Evolutionary conservation across 2,113 vertebrate genomes (phyloP).

Genomic region (Brienomyrus brachyistius): DNA sequence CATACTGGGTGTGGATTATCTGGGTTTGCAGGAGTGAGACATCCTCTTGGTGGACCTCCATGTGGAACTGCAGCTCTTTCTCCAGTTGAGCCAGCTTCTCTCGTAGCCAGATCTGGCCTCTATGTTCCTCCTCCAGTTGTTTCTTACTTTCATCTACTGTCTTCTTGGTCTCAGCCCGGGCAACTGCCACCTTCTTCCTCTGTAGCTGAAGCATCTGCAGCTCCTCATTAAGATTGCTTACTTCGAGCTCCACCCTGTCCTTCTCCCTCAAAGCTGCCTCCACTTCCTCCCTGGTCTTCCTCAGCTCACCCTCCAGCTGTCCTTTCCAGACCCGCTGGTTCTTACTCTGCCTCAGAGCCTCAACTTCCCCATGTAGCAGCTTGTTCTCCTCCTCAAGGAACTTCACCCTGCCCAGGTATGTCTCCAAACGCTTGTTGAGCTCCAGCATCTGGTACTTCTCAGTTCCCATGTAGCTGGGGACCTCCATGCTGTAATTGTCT

Average conservation of each 20-base stretch:
- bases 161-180: slow-evolving; percentile 56
- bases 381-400: slow-evolving; percentile 81
- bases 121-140: slow-evolving; percentile 71
- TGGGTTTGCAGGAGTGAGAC: slow-evolving; percentile 57
- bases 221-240: slow-evolving; percentile 64
- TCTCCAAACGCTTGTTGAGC: slow-evolving; percentile 81
- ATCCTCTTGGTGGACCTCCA: slow-evolving; percentile 73
- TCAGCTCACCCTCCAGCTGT: slow-evolving; percentile 67
- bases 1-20: slow-evolving; percentile 35
- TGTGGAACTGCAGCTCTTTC: slow-evolving; percentile 61
- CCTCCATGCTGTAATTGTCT: slow-evolving; percentile 47
- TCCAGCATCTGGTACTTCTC: slow-evolving; percentile 87
- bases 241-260: slow-evolving; percentile 64
- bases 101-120: slow-evolving; percentile 72
- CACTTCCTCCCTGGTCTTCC: slow-evolving; percentile 56
- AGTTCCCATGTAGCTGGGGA: slow-evolving; percentile 51
- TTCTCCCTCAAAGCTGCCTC: slow-evolving; percentile 68
- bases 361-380: slow-evolving; percentile 66
- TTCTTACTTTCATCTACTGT: slow-evolving; percentile 57
- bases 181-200: slow-evolving; percentile 63
- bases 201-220: slow-evolving; percentile 55
- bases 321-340: slow-evolving; percentile 39
- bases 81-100: slow-evolving; percentile 67
- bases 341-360: slow-evolving; percentile 43
- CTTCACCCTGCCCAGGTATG: slow-evolving; percentile 79